Conservation (phyloP, 2,113 vertebrate genomes). For the Rhadina sibilatrix region DNA sequence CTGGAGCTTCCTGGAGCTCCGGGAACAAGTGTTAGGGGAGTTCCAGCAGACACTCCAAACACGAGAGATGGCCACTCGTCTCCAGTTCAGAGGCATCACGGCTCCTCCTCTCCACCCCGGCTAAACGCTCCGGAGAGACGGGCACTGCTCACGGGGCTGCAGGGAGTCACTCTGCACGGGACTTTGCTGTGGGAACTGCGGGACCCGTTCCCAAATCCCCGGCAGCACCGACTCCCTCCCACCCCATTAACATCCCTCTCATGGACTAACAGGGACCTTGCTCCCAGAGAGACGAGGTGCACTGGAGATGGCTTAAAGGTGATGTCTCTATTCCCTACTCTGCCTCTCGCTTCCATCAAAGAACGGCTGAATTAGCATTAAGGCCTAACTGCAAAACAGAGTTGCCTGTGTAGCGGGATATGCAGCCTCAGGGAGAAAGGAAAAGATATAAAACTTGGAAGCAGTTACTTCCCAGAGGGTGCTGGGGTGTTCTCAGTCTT, state of each 20-base stretch:
- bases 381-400: not conserved
- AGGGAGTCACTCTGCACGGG: not conserved
- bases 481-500: not conserved
- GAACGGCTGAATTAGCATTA: not conserved
- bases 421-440: not conserved
- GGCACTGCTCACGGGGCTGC: not conserved
- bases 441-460: not conserved
- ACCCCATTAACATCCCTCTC: not conserved
- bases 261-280: rapidly evolving
- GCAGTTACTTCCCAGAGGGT: not conserved
- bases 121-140: not conserved
- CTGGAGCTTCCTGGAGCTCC: not conserved
- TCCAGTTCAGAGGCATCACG: not conserved
- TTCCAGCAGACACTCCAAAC: not conserved
- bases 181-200: rapidly evolving
- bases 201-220: not conserved
- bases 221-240: not conserved
- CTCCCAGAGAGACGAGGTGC: not conserved
- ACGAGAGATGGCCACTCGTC: not conserved
- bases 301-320: not conserved
- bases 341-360: not conserved
- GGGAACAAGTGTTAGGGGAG: not conserved
- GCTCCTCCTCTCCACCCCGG: not conserved
- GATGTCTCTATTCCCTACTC: not conserved
- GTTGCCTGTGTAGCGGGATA: not conserved